A percentile compares a stretch with the other conserved stretches of the same genome.
These are phyloP conservation scores for Caenorhabditis inopinata DNA, from an alignment of 1,140 invertebrate genomes.

Conservation along the genomic window DNA sequence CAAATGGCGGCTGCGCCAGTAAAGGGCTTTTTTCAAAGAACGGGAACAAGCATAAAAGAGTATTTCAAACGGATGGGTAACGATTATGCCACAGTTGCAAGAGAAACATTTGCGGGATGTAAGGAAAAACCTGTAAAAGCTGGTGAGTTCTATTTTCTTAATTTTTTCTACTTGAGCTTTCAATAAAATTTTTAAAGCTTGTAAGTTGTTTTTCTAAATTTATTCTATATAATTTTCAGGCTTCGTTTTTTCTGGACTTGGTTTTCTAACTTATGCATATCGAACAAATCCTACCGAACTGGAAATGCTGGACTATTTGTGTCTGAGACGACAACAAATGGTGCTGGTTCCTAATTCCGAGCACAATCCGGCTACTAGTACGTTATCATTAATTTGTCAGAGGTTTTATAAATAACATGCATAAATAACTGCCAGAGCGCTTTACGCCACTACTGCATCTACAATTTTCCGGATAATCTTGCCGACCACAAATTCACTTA, in stretches of 20 bases:
- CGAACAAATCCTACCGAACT: background rate
- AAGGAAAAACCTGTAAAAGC: background rate
- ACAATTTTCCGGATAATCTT: too few relatives aligned
- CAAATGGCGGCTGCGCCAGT: slow-evolving; percentile 8
- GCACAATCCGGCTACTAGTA: background rate
- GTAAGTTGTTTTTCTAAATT: too few relatives aligned
- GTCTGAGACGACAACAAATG: background rate
- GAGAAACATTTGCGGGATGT: background rate
- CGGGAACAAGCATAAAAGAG: background rate
- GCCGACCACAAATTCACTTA: too few relatives aligned
- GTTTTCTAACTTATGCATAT: slow-evolving; percentile 5
- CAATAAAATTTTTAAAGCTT: too few relatives aligned
- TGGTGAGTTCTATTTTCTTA: too few relatives aligned
- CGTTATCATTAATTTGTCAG: background rate
- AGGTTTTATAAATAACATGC: too few relatives aligned
- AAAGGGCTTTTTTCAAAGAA: background rate
- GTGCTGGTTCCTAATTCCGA: background rate
- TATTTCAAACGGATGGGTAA: slow-evolving; percentile 9
- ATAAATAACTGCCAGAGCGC: too few relatives aligned
- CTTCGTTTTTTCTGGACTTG: background rate
- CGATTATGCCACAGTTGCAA: slow-evolving; percentile 1
- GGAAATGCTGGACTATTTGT: background rate
- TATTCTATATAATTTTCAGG: background rate
- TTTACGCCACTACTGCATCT: too few relatives aligned
- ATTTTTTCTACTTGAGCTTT: too few relatives aligned